Evolutionary conservation across 2,797 vertebrate genomes (phyloP).

Genomic region (Nyctalus aviator): DNA sequence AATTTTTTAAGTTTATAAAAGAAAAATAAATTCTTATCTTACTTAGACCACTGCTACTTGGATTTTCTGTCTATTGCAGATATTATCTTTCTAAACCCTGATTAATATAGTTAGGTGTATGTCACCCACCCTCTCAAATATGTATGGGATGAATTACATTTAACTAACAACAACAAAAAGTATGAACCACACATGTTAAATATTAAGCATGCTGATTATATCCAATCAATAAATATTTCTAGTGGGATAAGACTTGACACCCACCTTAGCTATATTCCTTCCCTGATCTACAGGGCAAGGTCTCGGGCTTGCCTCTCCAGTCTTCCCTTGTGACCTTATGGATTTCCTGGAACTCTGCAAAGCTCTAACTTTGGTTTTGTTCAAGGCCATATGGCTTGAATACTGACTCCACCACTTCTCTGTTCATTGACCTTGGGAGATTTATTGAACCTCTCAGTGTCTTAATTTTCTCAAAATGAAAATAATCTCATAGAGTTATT

Average conservation of each 20-base stretch:
- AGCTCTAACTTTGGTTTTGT: background rate
- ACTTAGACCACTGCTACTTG: background rate
- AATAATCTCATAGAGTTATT: background rate
- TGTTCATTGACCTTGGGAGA: background rate
- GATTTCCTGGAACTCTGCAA: background rate
- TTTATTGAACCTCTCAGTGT: background rate
- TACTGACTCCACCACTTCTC: background rate
- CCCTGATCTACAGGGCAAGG: background rate
- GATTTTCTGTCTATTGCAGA: background rate
- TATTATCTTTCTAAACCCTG: background rate
- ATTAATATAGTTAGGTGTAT: background rate
- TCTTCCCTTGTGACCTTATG: background rate
- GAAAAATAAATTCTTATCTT: slow-evolving; percentile 2
- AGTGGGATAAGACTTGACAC: background rate
- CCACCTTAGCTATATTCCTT: background rate
- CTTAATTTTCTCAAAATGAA: background rate
- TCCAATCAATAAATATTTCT: background rate
- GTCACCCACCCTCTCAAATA: background rate
- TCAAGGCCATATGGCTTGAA: background rate
- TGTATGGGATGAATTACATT: background rate
- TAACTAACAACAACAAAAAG: background rate
- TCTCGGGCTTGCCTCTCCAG: background rate
- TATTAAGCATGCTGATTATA: background rate
- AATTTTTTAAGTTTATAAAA: background rate
- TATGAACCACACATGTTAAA: background rate